These are phyloP conservation scores for Heteromyza rotundicornis DNA, from an alignment of 2,888 invertebrate genomes.

Conservation along the genomic window DNA sequence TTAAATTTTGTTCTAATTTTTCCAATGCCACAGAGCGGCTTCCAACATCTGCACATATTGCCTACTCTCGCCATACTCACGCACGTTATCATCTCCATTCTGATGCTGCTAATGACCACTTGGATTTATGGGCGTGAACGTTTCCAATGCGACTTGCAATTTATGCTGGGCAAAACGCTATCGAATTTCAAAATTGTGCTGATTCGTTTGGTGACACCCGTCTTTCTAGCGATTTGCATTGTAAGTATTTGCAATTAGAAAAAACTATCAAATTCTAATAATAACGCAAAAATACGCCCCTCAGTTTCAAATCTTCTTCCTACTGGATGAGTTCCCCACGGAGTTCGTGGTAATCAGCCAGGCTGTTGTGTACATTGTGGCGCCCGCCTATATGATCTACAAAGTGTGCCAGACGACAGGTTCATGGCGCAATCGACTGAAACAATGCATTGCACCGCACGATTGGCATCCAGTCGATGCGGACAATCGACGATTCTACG, in stretches of 20 bases:
- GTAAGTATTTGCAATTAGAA: slow-evolving; percentile 43
- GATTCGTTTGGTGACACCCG: slow-evolving; percentile 55
- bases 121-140: slow-evolving; percentile 80
- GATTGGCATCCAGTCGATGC: slow-evolving; percentile 61
- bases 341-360: slow-evolving; percentile 42
- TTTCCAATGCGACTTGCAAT: slow-evolving; percentile 72
- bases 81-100: slow-evolving; percentile 67
- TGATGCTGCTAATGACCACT: slow-evolving; percentile 79
- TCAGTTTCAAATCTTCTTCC: slow-evolving; percentile 32
- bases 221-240: slow-evolving; percentile 47
- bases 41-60: slow-evolving; percentile 48
- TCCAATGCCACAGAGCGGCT: slow-evolving; percentile 54
- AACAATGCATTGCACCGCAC: slow-evolving; percentile 56
- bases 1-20: background rate
- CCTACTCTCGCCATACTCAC: slow-evolving; percentile 49
- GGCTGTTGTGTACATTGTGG: slow-evolving; percentile 43
- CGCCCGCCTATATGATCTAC: slow-evolving; percentile 50
- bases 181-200: slow-evolving; percentile 60
- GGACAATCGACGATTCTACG: slow-evolving; percentile 56
- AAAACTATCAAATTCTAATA: too few relatives aligned
- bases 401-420: slow-evolving; percentile 52
- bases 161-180: slow-evolving; percentile 74
- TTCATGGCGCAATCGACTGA: slow-evolving; percentile 45
- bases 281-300: slow-evolving; percentile 11
- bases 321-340: slow-evolving; percentile 32